phyloP scores from a whole-genome alignment of 2,113 vertebrate genomes.

The Mixornis gularis region DNA sequence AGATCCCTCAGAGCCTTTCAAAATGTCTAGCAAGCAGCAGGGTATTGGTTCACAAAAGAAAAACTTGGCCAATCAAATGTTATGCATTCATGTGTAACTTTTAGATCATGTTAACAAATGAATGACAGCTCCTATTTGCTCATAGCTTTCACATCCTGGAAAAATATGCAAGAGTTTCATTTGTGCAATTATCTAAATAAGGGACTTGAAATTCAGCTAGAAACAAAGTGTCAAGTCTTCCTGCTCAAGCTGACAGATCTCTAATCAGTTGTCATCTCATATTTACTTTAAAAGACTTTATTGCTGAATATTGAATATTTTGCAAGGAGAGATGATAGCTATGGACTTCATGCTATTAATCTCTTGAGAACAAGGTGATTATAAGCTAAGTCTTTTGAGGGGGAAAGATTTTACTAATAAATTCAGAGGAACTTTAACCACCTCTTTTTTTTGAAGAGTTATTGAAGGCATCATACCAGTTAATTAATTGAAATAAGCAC shows the following conservation, averaged over 20 bases:
- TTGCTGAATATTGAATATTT: slow-evolving; percentile 37
- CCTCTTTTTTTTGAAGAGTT: background rate
- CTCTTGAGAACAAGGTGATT: background rate
- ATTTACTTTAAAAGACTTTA: slow-evolving; percentile 35
- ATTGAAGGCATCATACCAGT: background rate
- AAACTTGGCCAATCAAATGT: background rate
- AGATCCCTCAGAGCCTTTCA: background rate
- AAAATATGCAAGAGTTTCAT: slow-evolving; percentile 40
- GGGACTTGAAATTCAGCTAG: slow-evolving; percentile 10
- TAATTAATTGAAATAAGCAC: slow-evolving; percentile 3
- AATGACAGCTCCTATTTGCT: slow-evolving; percentile 32
- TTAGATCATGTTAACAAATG: background rate
- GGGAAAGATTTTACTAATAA: background rate
- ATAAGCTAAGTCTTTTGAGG: background rate
- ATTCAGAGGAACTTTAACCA: background rate
- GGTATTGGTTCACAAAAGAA: background rate
- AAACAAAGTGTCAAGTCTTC: slow-evolving; percentile 32
- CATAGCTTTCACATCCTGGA: background rate
- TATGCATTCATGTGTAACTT: background rate
- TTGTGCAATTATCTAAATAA: slow-evolving; percentile 51
- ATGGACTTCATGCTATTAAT: slow-evolving; percentile 3
- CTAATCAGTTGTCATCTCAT: slow-evolving; percentile 53
- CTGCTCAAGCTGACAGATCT: slow-evolving; percentile 41
- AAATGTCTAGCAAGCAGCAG: background rate
- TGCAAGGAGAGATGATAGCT: background rate